These are phyloP conservation scores for Pyrrhia umbra DNA, from an alignment of 2,888 invertebrate species.

Conservation along the genomic window DNA sequence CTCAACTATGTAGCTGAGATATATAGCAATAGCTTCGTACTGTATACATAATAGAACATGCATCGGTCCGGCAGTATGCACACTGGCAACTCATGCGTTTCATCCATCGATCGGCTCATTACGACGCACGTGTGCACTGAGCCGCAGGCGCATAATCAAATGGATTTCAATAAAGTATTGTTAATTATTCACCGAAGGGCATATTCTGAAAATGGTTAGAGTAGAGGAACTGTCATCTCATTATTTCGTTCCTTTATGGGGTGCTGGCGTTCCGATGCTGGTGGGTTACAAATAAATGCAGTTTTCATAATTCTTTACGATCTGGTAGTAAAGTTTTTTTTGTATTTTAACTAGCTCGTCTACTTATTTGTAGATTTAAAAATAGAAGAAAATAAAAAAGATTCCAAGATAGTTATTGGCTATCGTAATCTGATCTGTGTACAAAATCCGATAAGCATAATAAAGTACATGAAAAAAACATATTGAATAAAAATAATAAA, in stretches of 20 bases:
- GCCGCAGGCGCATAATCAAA: conserved; percentile 58
- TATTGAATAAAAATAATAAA: not conserved
- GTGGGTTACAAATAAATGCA: too few relatives aligned
- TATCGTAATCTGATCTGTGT: not conserved
- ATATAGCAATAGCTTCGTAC: conserved; percentile 9
- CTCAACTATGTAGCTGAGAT: conserved; percentile 17
- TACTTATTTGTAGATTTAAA: too few relatives aligned
- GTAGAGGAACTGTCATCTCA: conserved; percentile 41
- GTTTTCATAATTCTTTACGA: too few relatives aligned
- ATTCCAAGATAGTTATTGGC: not conserved
- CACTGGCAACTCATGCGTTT: conserved; percentile 37
- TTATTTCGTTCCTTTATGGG: conserved; percentile 29
- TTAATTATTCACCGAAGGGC: conserved; percentile 58
- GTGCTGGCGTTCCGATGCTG: not conserved
- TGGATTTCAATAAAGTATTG: conserved; percentile 62
- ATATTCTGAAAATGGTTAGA: conserved; percentile 50
- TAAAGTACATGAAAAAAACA: not conserved
- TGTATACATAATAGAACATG: conserved; percentile 11
- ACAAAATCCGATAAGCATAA: not conserved
- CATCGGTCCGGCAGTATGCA: conserved; percentile 30
- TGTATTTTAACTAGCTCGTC: too few relatives aligned
- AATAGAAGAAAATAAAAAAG: too few relatives aligned
- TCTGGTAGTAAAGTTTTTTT: too few relatives aligned
- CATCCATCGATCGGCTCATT: conserved; percentile 52
- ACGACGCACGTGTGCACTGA: conserved; percentile 45